Conservation (phyloP, 30 jellyfish, hydroid and myxozoan species). For the Mastigias papua region DNA sequence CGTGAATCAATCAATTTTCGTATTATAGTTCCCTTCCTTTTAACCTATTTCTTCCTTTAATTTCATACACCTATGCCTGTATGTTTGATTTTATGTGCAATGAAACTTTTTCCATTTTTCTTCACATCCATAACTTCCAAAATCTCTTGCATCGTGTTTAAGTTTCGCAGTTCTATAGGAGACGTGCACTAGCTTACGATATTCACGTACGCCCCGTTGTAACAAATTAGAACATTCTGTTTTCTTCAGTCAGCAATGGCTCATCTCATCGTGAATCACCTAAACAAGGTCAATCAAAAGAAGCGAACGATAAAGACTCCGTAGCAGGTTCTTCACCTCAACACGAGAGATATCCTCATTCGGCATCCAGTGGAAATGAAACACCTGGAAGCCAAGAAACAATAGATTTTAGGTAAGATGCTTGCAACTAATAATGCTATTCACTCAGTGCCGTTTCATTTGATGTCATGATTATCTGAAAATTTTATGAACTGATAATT, state of each 20-base stretch:
- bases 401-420: too few species aligned
- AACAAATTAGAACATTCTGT: too few species aligned
- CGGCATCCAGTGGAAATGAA: background rate
- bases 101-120: too few species aligned
- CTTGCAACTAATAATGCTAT: background rate
- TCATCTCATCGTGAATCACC: background rate
- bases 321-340: background rate
- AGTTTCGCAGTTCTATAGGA: too few species aligned
- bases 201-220: background rate
- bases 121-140: too few species aligned
- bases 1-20: background rate
- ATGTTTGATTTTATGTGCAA: constrained; percentile 28
- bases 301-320: background rate
- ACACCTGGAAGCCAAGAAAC: too few species aligned
- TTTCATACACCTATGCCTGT: constrained; percentile 7
- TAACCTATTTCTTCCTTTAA: constrained; percentile 25
- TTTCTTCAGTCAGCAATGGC: background rate
- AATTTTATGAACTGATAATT: too few species aligned
- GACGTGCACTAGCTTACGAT: background rate
- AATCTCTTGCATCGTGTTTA: too few species aligned
- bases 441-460: background rate
- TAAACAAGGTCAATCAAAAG: background rate
- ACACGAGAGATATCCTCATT: background rate
- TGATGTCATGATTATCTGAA: too few species aligned
- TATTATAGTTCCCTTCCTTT: background rate